Conservation (phyloP, 2,888 invertebrate species). For the Parascotia fuliginaria region DNA sequence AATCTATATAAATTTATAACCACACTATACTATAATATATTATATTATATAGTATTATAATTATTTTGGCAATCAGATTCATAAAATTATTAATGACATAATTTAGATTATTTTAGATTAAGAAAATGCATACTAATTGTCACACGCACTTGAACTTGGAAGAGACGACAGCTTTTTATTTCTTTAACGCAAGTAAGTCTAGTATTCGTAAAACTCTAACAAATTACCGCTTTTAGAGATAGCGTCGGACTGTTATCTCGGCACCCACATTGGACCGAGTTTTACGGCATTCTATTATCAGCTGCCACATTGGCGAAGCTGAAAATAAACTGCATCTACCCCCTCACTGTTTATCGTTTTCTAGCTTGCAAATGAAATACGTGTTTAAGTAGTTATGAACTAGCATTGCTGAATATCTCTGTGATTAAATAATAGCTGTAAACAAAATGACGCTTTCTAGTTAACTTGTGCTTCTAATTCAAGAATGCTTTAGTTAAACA, state of each 20-base stretch:
- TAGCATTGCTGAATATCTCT: conserved; percentile 14
- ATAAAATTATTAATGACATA: no score
- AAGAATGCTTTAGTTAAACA: no score
- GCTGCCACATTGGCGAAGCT: conserved; percentile 68
- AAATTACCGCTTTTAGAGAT: conserved; percentile 78
- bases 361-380: conserved; percentile 50
- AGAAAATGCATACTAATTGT: neutral
- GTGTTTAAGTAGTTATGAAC: conserved; percentile 26
- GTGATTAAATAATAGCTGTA: neutral
- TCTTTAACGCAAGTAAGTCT: conserved; percentile 63
- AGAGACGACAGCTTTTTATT: conserved; percentile 46
- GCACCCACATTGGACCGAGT: conserved; percentile 72
- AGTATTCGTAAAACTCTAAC: conserved; percentile 63
- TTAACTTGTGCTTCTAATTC: no score
- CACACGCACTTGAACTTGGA: conserved; percentile 49
- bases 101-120: no score
- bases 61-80: no score
- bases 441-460: neutral
- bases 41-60: no score
- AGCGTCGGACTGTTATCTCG: conserved; percentile 67
- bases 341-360: conserved; percentile 53
- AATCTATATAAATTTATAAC: neutral
- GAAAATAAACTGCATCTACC: conserved; percentile 72
- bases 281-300: conserved; percentile 76
- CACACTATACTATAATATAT: neutral